Evolutionary conservation across 2,888 invertebrate species (phyloP).

Genomic region (Lobophora halterata): DNA sequence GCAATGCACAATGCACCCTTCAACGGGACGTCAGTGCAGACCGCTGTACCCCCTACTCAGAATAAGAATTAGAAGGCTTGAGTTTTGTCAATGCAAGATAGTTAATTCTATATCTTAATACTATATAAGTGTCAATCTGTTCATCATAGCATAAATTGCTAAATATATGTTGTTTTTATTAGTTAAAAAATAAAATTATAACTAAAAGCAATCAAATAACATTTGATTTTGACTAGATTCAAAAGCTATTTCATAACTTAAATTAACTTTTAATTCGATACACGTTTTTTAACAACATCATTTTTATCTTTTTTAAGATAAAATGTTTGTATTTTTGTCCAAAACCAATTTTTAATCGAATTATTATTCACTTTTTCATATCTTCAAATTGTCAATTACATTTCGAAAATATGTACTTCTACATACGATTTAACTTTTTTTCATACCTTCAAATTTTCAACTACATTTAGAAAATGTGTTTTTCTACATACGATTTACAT

Average conservation of each 20-base stretch:
- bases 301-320: no score
- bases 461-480: constrained; percentile 20
- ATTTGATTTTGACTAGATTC: constrained; percentile 23
- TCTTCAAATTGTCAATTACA: constrained; percentile 13
- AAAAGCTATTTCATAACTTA: no score
- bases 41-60: no score
- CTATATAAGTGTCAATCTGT: constrained; percentile 6
- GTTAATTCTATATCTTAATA: constrained; percentile 14
- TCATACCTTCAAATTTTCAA: constrained; percentile 7
- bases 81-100: neutral
- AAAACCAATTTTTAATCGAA: neutral
- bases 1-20: no score
- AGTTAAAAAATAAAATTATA: constrained; percentile 8
- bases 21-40: no score
- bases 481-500: constrained; percentile 18
- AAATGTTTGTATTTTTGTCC: constrained; percentile 2
- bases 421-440: constrained; percentile 14
- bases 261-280: no score
- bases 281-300: no score
- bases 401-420: constrained; percentile 20
- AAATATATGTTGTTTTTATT: neutral
- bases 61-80: no score
- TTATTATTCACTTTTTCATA: neutral
- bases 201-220: constrained; percentile 11
- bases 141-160: neutral